A percentile compares a stretch with the other conserved stretches of the same genome.
Conservation (phyloP, 2,113 vertebrate species). For the Oryzias celebensis region DNA sequence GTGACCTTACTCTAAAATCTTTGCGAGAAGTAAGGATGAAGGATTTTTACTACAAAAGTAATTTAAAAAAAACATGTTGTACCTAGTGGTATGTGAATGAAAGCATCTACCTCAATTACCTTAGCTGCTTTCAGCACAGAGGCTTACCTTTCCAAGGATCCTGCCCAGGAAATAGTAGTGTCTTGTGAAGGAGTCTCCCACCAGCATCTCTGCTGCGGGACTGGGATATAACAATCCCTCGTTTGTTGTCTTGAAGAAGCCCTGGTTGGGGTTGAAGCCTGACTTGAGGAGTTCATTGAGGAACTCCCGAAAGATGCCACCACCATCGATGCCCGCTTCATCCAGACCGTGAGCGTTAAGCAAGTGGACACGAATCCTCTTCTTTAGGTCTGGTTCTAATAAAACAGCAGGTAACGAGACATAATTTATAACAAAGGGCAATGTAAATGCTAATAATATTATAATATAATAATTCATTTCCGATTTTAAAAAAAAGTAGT, state of each 20-base stretch:
- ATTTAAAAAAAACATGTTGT: neutral
- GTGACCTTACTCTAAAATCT: constrained; percentile 8
- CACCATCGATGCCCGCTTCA: constrained; percentile 96
- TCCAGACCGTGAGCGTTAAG: constrained; percentile 95
- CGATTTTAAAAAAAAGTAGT: too few species aligned
- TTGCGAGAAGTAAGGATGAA: neutral
- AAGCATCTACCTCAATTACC: neutral
- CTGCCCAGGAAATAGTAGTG: constrained; percentile 98
- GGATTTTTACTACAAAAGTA: constrained; percentile 8
- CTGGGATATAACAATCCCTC: constrained; percentile 94
- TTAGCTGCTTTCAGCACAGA: neutral
- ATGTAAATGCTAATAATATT: too few species aligned
- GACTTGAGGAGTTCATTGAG: constrained; percentile 96
- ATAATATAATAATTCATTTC: too few species aligned
- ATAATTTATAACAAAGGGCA: too few species aligned
- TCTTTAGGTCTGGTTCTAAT: constrained; percentile 93
- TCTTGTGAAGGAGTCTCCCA: constrained; percentile 90
- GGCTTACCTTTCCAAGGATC: constrained; percentile 96
- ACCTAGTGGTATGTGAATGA: neutral
- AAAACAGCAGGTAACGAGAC: neutral
- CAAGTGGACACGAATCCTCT: constrained; percentile 92
- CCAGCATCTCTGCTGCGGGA: constrained; percentile 91
- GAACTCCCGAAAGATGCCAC: constrained; percentile 97
- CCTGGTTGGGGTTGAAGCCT: constrained; percentile 97
- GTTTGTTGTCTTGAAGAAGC: constrained; percentile 95